Conservation (phyloP, 2,888 invertebrate genomes). For the Melinaea marsaeus region DNA sequence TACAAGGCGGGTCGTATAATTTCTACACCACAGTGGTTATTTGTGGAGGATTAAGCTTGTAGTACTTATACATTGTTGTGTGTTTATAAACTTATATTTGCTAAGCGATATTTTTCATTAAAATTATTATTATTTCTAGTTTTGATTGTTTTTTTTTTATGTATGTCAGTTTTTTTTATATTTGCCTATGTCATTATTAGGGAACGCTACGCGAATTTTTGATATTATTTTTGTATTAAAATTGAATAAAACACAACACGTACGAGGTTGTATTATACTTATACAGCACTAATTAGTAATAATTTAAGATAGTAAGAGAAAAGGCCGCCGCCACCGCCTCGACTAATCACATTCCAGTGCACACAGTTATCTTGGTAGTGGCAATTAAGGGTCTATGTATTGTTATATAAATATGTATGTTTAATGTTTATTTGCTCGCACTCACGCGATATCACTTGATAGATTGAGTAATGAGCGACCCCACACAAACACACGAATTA, state of each 20-base stretch:
- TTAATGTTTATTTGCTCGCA: slow-evolving; percentile 17
- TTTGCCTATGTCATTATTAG: too few relatives aligned
- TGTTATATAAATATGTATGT: slow-evolving; percentile 8
- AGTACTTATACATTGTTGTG: not conserved
- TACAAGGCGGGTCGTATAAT: slow-evolving; percentile 5
- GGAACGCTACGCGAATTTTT: too few relatives aligned
- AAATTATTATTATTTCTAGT: too few relatives aligned
- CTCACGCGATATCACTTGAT: slow-evolving; percentile 41
- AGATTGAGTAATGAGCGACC: slow-evolving; percentile 55
- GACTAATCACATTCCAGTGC: slow-evolving; percentile 7
- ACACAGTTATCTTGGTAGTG: slow-evolving; percentile 4
- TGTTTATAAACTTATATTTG: not conserved
- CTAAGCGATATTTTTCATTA: slow-evolving; percentile 2
- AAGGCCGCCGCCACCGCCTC: slow-evolving; percentile 3
- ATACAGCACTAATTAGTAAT: slow-evolving; percentile 1
- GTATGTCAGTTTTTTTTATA: not conserved
- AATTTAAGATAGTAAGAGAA: slow-evolving; percentile 1
- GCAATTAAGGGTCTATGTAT: slow-evolving; percentile 8
- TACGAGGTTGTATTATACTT: not conserved
- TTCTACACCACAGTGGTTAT: slow-evolving; percentile 2
- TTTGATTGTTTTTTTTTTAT: not conserved
- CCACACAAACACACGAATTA: slow-evolving; percentile 35
- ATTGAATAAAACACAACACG: too few relatives aligned
- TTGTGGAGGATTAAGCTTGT: not conserved
- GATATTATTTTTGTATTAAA: too few relatives aligned